Base-by-base conservation (phyloP, 2,888 invertebrate genomes). In the Apamea monoglypha region DNA sequence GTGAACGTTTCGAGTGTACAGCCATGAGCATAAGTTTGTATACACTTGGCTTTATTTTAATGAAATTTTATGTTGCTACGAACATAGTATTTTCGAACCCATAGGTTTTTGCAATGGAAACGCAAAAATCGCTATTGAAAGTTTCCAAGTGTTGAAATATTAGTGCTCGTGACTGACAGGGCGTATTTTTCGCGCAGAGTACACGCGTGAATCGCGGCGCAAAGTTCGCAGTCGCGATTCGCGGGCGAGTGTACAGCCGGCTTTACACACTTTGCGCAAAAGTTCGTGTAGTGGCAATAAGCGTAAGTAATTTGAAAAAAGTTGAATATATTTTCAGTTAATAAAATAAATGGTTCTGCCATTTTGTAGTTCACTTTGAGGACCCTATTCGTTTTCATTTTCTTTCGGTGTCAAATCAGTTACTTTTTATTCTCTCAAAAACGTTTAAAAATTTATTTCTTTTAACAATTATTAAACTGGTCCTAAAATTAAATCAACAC, bases 231-330 rank as follows among this genome's bases (percentile, higher is more conserved):
- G 32, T 1, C 25, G 25, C 10, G 16, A 70, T 70, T 61, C 10
- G 10, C 10, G 16, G 16, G 32, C 0, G 3, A 32, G 61, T 61
- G 61, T 70, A 16, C 16, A 70, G 25, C 18, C 32, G 1, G 29
- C 61, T 74, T 67, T 29, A 18, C 16, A n/a, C 3, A 56, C 64
- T 79, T 81, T 29, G 29, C 63, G 74, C 21, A 29, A 72, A 87
- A 73, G 36, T 73, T 79, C 29, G 32, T 59, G 61, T 18, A 61
- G 18, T 53, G 53, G 14, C 36, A 75, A 75, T 63, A 53, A 73
- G 63, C n/a, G 47, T 40, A 21, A 69, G 16, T 70, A 69, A 73
- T 84, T 75, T 53, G 16, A 18, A 16, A 47, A 70, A 63, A 64
- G 32, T 74, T 32, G 7, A 64, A 67, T 67, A 32, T 73, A 50